Conservation (phyloP, 2,113 vertebrate species). For the Pachycephala philippinensis region DNA sequence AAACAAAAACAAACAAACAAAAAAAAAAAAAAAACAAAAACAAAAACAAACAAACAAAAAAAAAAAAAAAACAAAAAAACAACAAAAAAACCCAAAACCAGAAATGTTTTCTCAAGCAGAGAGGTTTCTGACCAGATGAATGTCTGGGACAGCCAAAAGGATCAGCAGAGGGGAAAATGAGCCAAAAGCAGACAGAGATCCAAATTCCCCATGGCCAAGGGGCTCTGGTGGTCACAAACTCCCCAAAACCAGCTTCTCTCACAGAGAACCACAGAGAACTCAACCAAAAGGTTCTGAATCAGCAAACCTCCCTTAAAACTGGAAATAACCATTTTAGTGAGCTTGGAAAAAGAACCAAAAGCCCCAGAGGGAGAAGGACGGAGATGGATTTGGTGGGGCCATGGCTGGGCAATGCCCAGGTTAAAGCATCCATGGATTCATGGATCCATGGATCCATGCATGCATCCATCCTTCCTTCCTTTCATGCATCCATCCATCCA, state of each 20-base stretch:
- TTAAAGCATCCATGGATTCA: too few species aligned
- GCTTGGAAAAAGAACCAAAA: not conserved
- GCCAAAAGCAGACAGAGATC: not conserved
- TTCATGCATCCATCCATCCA: too few species aligned
- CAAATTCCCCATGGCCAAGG: not conserved
- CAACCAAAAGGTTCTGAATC: not conserved
- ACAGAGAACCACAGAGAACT: not conserved
- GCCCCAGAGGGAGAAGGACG: not conserved
- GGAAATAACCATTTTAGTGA: not conserved
- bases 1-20: too few species aligned
- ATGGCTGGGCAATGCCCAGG: not conserved
- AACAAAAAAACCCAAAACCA: too few species aligned
- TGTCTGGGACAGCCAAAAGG: not conserved
- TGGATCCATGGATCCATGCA: too few species aligned
- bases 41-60: too few species aligned
- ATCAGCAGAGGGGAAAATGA: not conserved
- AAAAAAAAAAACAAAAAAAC: not conserved
- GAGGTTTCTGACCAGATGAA: not conserved
- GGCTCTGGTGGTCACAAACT: not conserved
- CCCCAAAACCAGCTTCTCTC: not conserved
- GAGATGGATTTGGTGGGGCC: not conserved
- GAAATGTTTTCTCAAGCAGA: not conserved
- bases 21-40: not conserved
- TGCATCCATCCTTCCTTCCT: too few species aligned
- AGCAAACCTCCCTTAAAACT: not conserved